These are phyloP conservation scores for Peromyscus leucopus DNA, from an alignment of 2,113 vertebrate genomes.

Conservation along the genomic window DNA sequence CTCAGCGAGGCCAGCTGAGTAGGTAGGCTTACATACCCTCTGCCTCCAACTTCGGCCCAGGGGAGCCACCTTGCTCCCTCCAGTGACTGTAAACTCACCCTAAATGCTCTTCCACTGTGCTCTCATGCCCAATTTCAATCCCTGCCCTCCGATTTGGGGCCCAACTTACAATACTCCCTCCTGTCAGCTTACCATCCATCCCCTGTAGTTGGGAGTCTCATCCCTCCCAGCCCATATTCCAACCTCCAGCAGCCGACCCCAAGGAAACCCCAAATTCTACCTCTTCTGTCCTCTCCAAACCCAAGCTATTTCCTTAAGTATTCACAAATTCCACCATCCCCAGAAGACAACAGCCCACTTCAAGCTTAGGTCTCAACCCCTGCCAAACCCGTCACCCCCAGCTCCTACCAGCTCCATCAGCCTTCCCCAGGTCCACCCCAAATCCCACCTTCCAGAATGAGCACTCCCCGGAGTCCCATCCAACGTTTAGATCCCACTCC, in stretches of 20 bases:
- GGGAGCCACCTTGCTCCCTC: constrained; percentile 19
- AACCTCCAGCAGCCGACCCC: constrained; percentile 50
- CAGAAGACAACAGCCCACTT: constrained; percentile 52
- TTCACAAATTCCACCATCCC: constrained; percentile 68
- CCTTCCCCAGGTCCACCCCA: constrained; percentile 34
- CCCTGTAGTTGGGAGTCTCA: constrained; percentile 33
- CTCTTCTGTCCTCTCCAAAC: constrained; percentile 32
- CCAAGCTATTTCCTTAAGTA: background rate
- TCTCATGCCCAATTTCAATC: constrained; percentile 34
- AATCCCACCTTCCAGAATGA: constrained; percentile 58
- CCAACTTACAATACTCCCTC: constrained; percentile 49
- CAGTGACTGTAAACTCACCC: constrained; percentile 42
- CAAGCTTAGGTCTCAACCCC: constrained; percentile 55
- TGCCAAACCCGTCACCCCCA: constrained; percentile 22
- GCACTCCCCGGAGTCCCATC: constrained; percentile 29
- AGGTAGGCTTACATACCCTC: constrained; percentile 45
- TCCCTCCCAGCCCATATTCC: constrained; percentile 31
- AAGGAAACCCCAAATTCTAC: constrained; percentile 59
- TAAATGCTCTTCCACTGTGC: constrained; percentile 23
- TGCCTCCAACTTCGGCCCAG: background rate
- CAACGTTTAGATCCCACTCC: constrained; percentile 28
- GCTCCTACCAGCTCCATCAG: constrained; percentile 5
- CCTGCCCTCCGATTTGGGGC: constrained; percentile 21
- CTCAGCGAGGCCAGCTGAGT: constrained; percentile 2
- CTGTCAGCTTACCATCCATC: constrained; percentile 50